Base-by-base conservation (phyloP, 2,888 invertebrate genomes). In the Caenorhabditis macrosperma region DNA sequence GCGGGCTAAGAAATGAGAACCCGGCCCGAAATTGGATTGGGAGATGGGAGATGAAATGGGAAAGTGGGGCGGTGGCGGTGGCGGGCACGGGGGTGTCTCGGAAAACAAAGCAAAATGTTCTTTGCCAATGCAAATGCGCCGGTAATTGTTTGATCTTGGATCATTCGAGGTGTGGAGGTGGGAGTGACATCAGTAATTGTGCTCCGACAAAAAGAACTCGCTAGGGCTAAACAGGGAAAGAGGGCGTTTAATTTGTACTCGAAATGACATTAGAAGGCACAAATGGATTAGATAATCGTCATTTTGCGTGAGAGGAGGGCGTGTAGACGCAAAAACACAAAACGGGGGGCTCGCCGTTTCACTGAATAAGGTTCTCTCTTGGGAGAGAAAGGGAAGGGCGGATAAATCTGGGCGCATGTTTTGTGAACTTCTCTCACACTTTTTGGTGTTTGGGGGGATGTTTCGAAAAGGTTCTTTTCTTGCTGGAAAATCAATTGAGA, bases 61-160 rank as follows among this genome's bases (percentile, higher is more conserved):
- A 57, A 38, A 57, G n/a, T n/a, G 22, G 38, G 57, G 50, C 50
- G 50, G 44, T 17, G 44, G 44, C 44, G 15, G 10, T 15, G 24
- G 28, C 52, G 20, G 30, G n/a, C 24, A 30, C 26, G 26, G 50
- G 24, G 41, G n/a, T 26, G 46, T 6, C 35, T 22, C 33, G 24
- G 17, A 57, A 24, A 57, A 57, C 57, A 57, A 57, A 57, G 35
- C 55, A 55, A 55, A 38, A 57, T 57, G 57, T 35, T 38, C 57
- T 55, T 30, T 33, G 17, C 4, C 17, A 2, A 17, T 48, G 10
- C 5, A 44, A 44, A 17, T 54, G 30, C 9, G 41, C 17, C 20
- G 61, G 48, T 74, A 74, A 74, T 74, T 74, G 57, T 63, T 74
- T 59, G 74, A 74, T 74, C 50, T 74, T 74, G 74, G 74, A 59